Evolutionary conservation across 2,797 vertebrate genomes (phyloP).

Genomic region (Periparus ater): DNA sequence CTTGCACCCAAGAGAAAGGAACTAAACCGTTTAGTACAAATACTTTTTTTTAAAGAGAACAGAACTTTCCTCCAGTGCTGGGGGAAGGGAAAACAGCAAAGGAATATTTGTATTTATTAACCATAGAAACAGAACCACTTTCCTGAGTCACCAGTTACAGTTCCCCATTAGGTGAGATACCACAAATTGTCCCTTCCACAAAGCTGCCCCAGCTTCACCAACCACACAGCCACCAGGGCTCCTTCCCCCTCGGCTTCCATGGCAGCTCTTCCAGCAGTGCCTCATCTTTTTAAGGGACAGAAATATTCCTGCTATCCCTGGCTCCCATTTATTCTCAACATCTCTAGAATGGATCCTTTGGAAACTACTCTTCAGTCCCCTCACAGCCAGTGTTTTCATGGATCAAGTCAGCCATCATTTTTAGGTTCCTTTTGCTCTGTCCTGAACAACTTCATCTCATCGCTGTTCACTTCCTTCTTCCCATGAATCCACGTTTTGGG

Average conservation of each 20-base stretch:
- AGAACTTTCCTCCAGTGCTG: neutral
- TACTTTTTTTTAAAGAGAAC: neutral
- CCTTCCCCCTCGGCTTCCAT: neutral
- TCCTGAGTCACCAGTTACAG: neutral
- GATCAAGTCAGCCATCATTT: fast-evolving
- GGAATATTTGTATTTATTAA: neutral
- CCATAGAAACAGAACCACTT: neutral
- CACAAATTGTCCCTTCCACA: neutral
- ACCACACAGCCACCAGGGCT: neutral
- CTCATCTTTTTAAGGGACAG: neutral
- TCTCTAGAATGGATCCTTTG: neutral
- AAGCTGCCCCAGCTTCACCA: neutral
- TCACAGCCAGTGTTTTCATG: neutral
- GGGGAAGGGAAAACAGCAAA: neutral
- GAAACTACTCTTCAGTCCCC: neutral
- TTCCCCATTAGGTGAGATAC: neutral
- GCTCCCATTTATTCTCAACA: neutral
- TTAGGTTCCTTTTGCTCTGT: neutral
- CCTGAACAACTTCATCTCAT: neutral
- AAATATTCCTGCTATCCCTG: neutral
- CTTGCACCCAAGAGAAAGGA: neutral
- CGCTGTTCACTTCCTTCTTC: neutral
- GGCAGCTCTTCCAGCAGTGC: neutral
- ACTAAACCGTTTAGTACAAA: neutral
- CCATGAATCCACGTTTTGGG: neutral